Percentiles rank a stretch among this genome's conserved stretches.
phyloP scores from a whole-genome alignment of 1,140 invertebrate genomes.

The Panagrolaimus sp. region DNA sequence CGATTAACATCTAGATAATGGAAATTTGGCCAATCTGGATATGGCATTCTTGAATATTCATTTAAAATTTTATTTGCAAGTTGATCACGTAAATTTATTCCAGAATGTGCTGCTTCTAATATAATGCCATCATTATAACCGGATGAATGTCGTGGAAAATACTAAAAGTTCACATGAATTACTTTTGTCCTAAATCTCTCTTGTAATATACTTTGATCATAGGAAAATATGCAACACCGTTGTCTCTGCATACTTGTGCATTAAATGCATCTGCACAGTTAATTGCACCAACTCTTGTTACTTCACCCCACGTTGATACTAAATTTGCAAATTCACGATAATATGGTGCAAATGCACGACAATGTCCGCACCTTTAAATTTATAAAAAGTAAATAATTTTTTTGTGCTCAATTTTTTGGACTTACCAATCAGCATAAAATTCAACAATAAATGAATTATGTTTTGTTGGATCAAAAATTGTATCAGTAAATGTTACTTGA shows the following conservation, averaged over 20 bases:
- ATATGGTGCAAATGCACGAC: constrained; percentile 55
- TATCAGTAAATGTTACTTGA: constrained; percentile 54
- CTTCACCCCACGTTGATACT: constrained; percentile 45
- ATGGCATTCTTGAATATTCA: constrained; percentile 45
- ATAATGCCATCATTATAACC: constrained; percentile 36
- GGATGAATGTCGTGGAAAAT: constrained; percentile 48
- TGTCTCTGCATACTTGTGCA: constrained; percentile 47
- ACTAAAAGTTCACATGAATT: constrained; percentile 28
- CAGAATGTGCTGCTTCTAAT: constrained; percentile 53
- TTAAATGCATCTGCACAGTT: constrained; percentile 58
- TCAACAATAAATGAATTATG: constrained; percentile 53
- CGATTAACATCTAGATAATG: constrained; percentile 51
- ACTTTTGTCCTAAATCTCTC: background rate
- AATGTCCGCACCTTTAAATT: constrained; percentile 54
- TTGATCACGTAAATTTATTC: constrained; percentile 44
- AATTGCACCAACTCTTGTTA: constrained; percentile 46
- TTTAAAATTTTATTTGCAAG: constrained; percentile 49
- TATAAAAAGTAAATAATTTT: constrained; percentile 1
- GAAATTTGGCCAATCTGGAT: constrained; percentile 55
- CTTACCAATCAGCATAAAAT: constrained; percentile 58
- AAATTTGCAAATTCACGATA: constrained; percentile 47
- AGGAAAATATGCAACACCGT: constrained; percentile 50
- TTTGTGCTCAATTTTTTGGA: background rate
- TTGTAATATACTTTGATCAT: constrained; percentile 56
- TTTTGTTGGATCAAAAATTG: constrained; percentile 46